Percentiles rank a stretch among this genome's conserved stretches.
Evolutionary conservation across 2,113 vertebrate genomes (phyloP).

Genomic region (Mobula hypostoma): DNA sequence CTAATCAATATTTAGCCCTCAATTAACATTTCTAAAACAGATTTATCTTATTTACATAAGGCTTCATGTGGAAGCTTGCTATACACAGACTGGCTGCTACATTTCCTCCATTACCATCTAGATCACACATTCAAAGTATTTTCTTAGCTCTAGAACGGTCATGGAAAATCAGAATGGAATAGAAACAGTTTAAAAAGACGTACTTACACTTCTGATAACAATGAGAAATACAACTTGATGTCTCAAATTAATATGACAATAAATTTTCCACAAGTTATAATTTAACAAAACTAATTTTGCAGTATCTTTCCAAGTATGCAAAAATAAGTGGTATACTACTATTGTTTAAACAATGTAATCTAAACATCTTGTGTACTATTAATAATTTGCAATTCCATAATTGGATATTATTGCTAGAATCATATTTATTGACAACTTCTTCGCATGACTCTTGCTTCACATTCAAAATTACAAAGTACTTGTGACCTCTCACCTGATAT

Average conservation of each 20-base stretch:
- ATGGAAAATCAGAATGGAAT: too few relatives aligned
- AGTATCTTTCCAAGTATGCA: background rate
- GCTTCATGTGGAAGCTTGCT: too few relatives aligned
- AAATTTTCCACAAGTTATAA: background rate
- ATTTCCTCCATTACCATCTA: too few relatives aligned
- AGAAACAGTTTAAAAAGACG: too few relatives aligned
- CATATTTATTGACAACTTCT: background rate
- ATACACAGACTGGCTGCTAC: too few relatives aligned
- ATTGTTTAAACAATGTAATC: background rate
- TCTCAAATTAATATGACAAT: background rate
- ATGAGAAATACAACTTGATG: background rate
- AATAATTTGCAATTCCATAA: background rate
- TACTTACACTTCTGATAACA: background rate
- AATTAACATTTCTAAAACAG: too few relatives aligned
- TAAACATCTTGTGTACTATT: background rate
- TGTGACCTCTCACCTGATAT: slow-evolving; percentile 69
- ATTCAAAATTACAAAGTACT: slow-evolving; percentile 19
- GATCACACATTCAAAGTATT: too few relatives aligned
- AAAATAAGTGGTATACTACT: background rate
- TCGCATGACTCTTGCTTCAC: background rate
- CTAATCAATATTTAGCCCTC: too few relatives aligned
- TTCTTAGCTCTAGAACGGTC: too few relatives aligned
- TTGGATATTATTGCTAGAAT: background rate
- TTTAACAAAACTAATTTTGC: background rate
- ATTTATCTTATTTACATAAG: too few relatives aligned